Conservation (phyloP, 2,113 vertebrate species). For the Helogale parvula region DNA sequence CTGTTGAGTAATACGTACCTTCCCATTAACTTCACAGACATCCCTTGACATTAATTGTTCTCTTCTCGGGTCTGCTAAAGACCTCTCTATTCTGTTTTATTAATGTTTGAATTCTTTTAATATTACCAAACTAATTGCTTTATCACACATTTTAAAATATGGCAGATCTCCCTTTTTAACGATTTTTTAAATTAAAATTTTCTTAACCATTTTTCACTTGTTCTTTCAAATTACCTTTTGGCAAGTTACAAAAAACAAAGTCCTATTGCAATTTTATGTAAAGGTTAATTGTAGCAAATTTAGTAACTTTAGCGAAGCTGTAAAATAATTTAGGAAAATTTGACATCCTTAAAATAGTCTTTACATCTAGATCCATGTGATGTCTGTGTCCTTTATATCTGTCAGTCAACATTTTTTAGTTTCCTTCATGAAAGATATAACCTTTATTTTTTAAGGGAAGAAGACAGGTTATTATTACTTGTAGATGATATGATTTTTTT, state of each 20-base stretch:
- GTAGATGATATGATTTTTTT: not conserved
- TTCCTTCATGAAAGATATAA: not conserved
- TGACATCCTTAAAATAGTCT: not conserved
- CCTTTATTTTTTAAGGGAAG: not conserved
- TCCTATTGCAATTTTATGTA: not conserved
- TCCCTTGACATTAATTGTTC: not conserved
- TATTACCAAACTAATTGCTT: slow-evolving; percentile 12
- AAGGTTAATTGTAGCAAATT: slow-evolving; percentile 39
- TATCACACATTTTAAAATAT: slow-evolving; percentile 22
- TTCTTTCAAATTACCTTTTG: slow-evolving; percentile 18
- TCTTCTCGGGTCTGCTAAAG: not conserved
- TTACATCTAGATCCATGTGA: not conserved
- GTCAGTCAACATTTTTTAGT: not conserved
- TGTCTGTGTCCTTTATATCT: not conserved
- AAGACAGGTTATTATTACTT: slow-evolving; percentile 5
- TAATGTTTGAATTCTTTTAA: not conserved
- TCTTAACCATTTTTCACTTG: slow-evolving; percentile 40
- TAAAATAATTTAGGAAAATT: slow-evolving; percentile 8
- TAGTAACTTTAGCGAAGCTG: slow-evolving; percentile 28
- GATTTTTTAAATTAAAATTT: not conserved
- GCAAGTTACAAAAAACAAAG: slow-evolving; percentile 16
- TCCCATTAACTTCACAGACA: not conserved
- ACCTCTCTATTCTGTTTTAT: not conserved
- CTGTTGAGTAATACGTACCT: not conserved
- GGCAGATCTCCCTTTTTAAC: not conserved